phyloP scores from a whole-genome alignment of 2,113 vertebrate genomes.

The Sphaerodactylus townsendi region DNA sequence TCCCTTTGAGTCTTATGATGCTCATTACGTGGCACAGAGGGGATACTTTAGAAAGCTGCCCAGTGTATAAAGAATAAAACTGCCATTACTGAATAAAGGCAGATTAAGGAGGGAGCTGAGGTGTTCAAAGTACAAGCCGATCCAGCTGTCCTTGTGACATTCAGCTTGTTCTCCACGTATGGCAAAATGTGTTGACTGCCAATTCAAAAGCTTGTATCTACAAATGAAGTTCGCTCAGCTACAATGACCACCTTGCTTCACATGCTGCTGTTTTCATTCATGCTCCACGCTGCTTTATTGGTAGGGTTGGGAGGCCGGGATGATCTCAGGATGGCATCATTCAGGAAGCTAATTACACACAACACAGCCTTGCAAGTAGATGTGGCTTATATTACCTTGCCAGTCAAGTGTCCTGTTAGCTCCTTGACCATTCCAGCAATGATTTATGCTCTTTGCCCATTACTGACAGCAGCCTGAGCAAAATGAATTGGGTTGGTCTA shows the following conservation, averaged over 20 bases:
- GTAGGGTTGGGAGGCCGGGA: constrained; percentile 1
- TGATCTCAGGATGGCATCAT: constrained; percentile 2
- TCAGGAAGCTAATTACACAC: not conserved
- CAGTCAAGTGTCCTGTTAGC: constrained; percentile 36
- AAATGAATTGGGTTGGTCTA: rapidly evolving
- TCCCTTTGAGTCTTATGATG: not conserved
- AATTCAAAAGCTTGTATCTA: not conserved
- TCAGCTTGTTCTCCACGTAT: not conserved
- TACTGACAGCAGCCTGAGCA: not conserved
- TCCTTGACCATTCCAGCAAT: constrained; percentile 26
- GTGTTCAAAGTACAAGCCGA: constrained; percentile 4
- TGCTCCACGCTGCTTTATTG: constrained; percentile 27
- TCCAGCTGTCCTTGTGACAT: not conserved
- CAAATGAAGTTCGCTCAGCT: not conserved
- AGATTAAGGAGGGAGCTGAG: not conserved
- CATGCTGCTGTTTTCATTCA: constrained; percentile 10
- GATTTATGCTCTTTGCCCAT: constrained; percentile 15
- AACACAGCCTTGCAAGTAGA: constrained; percentile 46
- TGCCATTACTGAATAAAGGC: not conserved
- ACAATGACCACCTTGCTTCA: not conserved
- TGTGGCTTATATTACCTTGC: constrained; percentile 47
- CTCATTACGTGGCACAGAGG: not conserved
- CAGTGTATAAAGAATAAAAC: not conserved
- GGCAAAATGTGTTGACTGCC: not conserved
- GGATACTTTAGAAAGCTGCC: not conserved